Evolutionary conservation across 1,140 invertebrate species (phyloP), one percentile per base, ranked within the genome.

Genomic region (Delia radicum): DNA sequence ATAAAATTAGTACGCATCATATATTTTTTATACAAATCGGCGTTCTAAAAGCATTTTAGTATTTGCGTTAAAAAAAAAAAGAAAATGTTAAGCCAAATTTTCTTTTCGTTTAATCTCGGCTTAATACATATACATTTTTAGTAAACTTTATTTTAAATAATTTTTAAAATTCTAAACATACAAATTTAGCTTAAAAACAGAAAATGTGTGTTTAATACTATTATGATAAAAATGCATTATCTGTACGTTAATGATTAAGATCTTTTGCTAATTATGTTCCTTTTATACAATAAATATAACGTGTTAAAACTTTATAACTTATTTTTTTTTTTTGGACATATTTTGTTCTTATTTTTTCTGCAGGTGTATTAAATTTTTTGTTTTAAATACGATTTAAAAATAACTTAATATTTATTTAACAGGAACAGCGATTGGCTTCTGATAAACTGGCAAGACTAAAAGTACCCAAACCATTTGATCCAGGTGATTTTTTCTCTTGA

Each of bases 401-500:
- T 65, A 33, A 69, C 31, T 69, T 69, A 18, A 37, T 69, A 33
- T 37, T 37, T 6, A 33, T 65, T 81, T 84, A 86, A 76, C 85
- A 86, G 62, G 85, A 84, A 81, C 84, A 87, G 55, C 85, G 80
- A 78, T 84, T 85, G 29, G 80, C 82, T 72, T 83, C 85, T n/a
- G 82, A 84, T 46, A 83, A 74, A 76, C 80, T 84, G 74, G 81
- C 83, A 55, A 86, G 78, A 65, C 81, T 86, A 42, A 86, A 86
- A 75, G 85, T 85, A 61, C 85, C 85, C 21, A 86, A 71, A 28
- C 85, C 85, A 76, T 81, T 86, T n/a, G 85, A 85, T n/a, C 85
- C 85, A 15, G 85, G 81, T 21, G 83, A 84, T 79, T 84, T 86
- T 77, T 84, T 86, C 65, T 86, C 83, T 80, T 85, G 80, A 62